Percentiles rank a stretch among this genome's conserved stretches.
Evolutionary conservation across 2,888 invertebrate species (phyloP).

Genomic region (Caenorhabditis becei): DNA sequence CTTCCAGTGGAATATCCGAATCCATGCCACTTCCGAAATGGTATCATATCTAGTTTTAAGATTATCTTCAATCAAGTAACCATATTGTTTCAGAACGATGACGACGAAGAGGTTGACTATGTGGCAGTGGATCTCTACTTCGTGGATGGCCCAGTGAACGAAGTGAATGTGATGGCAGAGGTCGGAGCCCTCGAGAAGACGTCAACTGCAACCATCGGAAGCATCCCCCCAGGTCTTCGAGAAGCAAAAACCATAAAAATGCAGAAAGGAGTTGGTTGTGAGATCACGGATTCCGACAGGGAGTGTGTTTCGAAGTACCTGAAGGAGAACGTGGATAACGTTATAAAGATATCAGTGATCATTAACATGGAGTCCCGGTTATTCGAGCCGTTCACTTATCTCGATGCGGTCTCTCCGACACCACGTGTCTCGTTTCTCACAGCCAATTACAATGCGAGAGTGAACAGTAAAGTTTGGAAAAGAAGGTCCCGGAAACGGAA

Average conservation of each 20-base stretch:
- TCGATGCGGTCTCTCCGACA: constrained; percentile 77
- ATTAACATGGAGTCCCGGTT: constrained; percentile 76
- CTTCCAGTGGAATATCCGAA: constrained; percentile 80
- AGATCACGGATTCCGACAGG: constrained; percentile 74
- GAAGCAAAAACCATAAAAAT: constrained; percentile 47
- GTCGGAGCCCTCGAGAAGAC: constrained; percentile 61
- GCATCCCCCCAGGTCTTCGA: constrained; percentile 24
- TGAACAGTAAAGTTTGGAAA: constrained; percentile 79
- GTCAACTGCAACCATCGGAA: constrained; percentile 21
- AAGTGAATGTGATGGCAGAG: constrained; percentile 66
- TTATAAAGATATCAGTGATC: constrained; percentile 73
- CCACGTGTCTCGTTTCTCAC: constrained; percentile 79
- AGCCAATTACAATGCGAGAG: constrained; percentile 79
- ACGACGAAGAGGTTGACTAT: constrained; percentile 73
- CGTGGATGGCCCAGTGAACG: constrained; percentile 78
- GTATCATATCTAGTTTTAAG: too few species aligned
- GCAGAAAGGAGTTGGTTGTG: constrained; percentile 71
- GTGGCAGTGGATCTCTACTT: constrained; percentile 80
- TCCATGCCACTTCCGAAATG: constrained; percentile 76
- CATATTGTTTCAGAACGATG: constrained; percentile 49
- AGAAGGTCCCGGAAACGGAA: constrained; percentile 67
- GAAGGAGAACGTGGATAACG: constrained; percentile 73
- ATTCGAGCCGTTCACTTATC: constrained; percentile 78
- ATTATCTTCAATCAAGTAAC: too few species aligned
- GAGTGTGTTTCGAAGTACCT: constrained; percentile 67